Evolutionary conservation across 2,888 invertebrate genomes (phyloP), one percentile per base, ranked within the genome.

Genomic region (Seira ritae): DNA sequence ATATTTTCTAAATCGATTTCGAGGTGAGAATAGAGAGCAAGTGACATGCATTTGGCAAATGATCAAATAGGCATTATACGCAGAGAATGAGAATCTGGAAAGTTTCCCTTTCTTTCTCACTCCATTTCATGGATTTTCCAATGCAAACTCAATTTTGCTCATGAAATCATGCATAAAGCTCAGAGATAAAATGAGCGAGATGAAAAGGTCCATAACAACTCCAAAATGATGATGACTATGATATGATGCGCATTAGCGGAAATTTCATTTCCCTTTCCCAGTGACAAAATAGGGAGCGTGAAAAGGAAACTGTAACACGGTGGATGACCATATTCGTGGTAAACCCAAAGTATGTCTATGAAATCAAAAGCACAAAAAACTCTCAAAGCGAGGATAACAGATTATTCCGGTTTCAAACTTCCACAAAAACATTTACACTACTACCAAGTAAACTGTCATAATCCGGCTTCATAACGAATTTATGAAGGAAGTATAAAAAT

Each of bases 41-140:
- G 3, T 55, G 55, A 55, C 55, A 55, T 31, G 31, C 55, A 55
- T 12, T 55, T 55, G 55, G 55, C 55, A 55, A 55, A 55, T 55
- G 55, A 55, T 55, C 55, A 55, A 55, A 55, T 55, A 55, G 55
- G 55, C 6, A 12, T n/a, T n/a, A n/a, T n/a, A n/a, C n/a, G n/a
- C 31, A 17, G 55, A 55, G 17, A 3, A 55, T 55, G 55, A 55
- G 15, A 3, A 55, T 31, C 31, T 31, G 3, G n/a, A n/a, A n/a
- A 31, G 2, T 31, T 8, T 55, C 17, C 15, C 55, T 3, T 12
- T 55, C 55, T n/a, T 55, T 55, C 55, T 55, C 15, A 15, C 55
- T 55, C 8, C 31, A 31, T 31, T 31, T 31, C 31, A 31, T 8
- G 2, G 31, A 2, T 31, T 55, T 55, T 12, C 55, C 31, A 31